Conservation (phyloP, 53 echinoderm and acorn worm species). For the Stichopus horrens region DNA sequence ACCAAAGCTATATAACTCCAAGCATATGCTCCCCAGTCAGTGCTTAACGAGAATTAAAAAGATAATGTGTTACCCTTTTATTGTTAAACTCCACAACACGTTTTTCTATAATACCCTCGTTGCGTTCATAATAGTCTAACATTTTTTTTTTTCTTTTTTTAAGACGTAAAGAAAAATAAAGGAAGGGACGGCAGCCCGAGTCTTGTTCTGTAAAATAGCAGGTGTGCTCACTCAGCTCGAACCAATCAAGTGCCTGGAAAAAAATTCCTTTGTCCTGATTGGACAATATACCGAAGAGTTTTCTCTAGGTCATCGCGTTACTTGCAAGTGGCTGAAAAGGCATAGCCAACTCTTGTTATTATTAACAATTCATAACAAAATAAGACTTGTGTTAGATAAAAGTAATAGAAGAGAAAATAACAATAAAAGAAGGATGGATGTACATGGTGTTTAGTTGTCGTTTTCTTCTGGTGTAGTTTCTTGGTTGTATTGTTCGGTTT, state of each 20-base stretch:
- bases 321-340: slow-evolving; percentile 2
- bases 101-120: slow-evolving; percentile 33
- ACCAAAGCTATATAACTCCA: slow-evolving; percentile 5
- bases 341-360: slow-evolving; percentile 13
- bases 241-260: slow-evolving; percentile 39
- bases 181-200: not conserved
- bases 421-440: not conserved
- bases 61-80: slow-evolving; percentile 21
- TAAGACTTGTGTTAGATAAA: not conserved
- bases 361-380: slow-evolving; percentile 43
- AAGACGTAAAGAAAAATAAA: not conserved
- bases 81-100: slow-evolving; percentile 15
- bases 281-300: slow-evolving; percentile 12
- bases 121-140: not conserved
- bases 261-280: slow-evolving; percentile 20
- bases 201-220: not conserved
- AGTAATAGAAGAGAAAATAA: not conserved
- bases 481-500: not conserved
- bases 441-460: not conserved
- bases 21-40: not conserved
- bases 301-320: slow-evolving; percentile 10
- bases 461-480: not conserved
- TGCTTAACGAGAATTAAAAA: slow-evolving; percentile 7
- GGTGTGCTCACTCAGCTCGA: slow-evolving; percentile 42
- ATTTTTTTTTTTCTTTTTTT: not conserved